Percentiles rank a stretch among this genome's conserved stretches.
Evolutionary conservation across 2,113 vertebrate species (phyloP).

Genomic region (Meriones unguiculatus): DNA sequence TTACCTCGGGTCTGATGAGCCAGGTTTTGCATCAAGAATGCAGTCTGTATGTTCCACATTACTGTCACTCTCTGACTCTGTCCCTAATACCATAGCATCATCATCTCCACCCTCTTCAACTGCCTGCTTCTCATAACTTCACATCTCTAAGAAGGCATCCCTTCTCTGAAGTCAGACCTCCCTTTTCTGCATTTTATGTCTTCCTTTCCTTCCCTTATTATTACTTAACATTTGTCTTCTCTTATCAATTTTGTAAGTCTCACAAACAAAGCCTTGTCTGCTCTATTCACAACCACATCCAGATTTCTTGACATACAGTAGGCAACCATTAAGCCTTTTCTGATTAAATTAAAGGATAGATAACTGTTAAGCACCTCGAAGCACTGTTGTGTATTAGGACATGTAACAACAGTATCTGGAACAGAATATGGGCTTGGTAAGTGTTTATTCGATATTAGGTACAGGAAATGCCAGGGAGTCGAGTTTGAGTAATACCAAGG

Average conservation of each 20-base stretch:
- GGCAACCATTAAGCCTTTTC: conserved; percentile 20
- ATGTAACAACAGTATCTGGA: neutral
- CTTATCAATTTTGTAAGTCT: neutral
- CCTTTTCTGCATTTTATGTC: neutral
- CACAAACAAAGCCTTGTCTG: neutral
- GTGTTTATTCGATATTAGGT: conserved; percentile 10
- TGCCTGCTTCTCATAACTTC: neutral
- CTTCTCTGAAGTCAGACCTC: neutral
- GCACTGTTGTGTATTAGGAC: conserved; percentile 24
- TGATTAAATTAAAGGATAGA: conserved; percentile 8
- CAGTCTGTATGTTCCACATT: neutral
- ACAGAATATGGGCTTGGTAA: neutral
- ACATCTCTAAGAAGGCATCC: neutral
- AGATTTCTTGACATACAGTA: neutral
- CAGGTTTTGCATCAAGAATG: neutral
- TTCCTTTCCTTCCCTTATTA: neutral
- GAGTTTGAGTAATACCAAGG: conserved; percentile 32
- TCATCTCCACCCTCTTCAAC: neutral
- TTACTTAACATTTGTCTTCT: neutral
- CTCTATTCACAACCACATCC: neutral
- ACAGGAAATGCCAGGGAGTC: conserved; percentile 54
- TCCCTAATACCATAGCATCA: neutral
- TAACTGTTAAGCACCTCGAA: conserved; percentile 24
- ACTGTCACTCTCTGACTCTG: neutral
- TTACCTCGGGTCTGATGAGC: neutral